Percentiles rank a stretch among this genome's conserved stretches.
Evolutionary conservation across 2,888 invertebrate species (phyloP).

Genomic region (Leptopilina drosophilae): DNA sequence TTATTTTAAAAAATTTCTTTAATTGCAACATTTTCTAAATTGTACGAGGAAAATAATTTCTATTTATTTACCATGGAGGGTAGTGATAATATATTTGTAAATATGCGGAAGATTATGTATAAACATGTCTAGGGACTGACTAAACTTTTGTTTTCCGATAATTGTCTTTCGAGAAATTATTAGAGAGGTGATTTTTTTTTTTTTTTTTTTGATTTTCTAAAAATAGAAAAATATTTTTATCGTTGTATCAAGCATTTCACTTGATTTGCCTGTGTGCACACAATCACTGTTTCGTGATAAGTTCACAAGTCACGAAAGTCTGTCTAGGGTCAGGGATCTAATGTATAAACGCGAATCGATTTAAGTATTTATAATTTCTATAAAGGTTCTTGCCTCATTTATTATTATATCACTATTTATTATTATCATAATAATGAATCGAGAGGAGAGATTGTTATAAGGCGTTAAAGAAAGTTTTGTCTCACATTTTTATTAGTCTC

Average conservation of each 20-base stretch:
- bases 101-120: too few relatives aligned
- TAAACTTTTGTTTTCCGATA: too few relatives aligned
- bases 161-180: background rate
- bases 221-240: background rate
- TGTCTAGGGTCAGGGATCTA: constrained; percentile 38
- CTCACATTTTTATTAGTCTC: too few relatives aligned
- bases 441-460: background rate
- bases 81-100: too few relatives aligned
- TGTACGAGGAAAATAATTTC: too few relatives aligned
- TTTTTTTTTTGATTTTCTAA: background rate
- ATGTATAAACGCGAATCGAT: constrained; percentile 34
- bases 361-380: constrained; percentile 1
- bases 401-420: background rate
- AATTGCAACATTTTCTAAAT: too few relatives aligned
- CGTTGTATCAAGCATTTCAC: constrained; percentile 11
- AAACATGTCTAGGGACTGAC: too few relatives aligned
- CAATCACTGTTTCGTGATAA: constrained; percentile 24
- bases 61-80: too few relatives aligned
- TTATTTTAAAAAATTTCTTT: too few relatives aligned
- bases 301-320: constrained; percentile 27
- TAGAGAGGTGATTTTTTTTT: background rate
- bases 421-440: background rate
- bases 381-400: background rate
- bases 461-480: too few relatives aligned
- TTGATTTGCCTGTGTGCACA: background rate